A percentile compares a stretch with the other conserved stretches of the same genome.
Conservation (phyloP, 2,113 vertebrate species). For the Nannobrachium achirus region DNA sequence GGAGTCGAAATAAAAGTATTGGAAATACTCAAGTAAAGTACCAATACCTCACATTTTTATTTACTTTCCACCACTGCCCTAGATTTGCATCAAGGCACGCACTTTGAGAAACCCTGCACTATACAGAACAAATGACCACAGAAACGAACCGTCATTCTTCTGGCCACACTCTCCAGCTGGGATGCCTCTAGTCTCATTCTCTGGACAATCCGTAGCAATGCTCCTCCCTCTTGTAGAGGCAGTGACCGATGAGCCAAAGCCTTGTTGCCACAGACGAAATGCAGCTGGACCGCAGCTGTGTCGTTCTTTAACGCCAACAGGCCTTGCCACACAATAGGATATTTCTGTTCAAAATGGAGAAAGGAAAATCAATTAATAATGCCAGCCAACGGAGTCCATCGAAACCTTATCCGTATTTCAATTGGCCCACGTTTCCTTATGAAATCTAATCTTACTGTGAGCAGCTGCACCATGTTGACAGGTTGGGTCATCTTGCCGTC, state of each 20-base stretch:
- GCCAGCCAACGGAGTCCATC: neutral
- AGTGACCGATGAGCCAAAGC: conserved; percentile 92
- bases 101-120: too few relatives aligned
- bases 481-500: conserved; percentile 90
- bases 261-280: conserved; percentile 97
- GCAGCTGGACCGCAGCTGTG: conserved; percentile 95
- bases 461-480: conserved; percentile 95
- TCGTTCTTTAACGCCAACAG: conserved; percentile 96
- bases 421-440: neutral
- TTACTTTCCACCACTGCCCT: too few relatives aligned
- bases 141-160: conserved; percentile 92
- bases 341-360: conserved; percentile 84
- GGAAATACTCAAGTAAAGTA: too few relatives aligned
- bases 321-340: conserved; percentile 98
- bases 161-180: conserved; percentile 93
- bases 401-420: neutral
- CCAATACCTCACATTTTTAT: too few relatives aligned
- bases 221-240: conserved; percentile 90
- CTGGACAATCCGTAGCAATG: conserved; percentile 92
- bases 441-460: conserved; percentile 82
- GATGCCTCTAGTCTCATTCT: conserved; percentile 95
- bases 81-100: too few relatives aligned
- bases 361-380: neutral
- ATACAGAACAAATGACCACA: neutral
- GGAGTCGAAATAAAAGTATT: too few relatives aligned